phyloP scores from a whole-genome alignment of 2,888 invertebrate genomes.

The Steinernema carpocapsae region DNA sequence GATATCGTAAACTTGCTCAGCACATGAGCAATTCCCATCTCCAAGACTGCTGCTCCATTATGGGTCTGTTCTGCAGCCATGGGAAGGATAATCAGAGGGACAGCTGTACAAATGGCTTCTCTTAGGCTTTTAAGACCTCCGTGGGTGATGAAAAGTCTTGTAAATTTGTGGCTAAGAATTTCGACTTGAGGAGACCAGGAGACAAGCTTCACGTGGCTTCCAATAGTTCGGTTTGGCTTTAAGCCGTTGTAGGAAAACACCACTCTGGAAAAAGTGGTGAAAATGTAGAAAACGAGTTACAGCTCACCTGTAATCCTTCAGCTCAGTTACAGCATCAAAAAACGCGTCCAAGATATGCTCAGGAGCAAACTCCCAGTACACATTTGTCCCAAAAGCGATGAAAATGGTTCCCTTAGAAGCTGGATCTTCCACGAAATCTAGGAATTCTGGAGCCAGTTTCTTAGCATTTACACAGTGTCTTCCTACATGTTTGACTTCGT shows the following conservation, averaged over 20 bases:
- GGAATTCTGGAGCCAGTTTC: conserved; percentile 28
- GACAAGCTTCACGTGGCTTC: conserved; percentile 35
- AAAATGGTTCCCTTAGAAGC: conserved; percentile 37
- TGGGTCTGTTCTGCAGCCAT: conserved; percentile 24
- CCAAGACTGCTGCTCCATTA: not conserved
- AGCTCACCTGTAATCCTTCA: conserved; percentile 8
- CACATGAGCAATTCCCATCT: conserved; percentile 16
- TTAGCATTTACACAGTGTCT: conserved; percentile 19
- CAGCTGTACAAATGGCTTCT: not conserved
- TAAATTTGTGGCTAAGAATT: conserved; percentile 12
- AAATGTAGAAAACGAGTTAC: not conserved
- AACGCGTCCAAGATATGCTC: conserved; percentile 33
- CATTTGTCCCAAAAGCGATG: conserved; percentile 32
- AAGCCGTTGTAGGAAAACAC: conserved; percentile 9
- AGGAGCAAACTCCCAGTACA: conserved; percentile 33
- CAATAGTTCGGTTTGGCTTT: not conserved
- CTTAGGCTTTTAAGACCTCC: conserved; percentile 19
- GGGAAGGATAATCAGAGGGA: conserved; percentile 4
- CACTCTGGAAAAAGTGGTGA: not conserved
- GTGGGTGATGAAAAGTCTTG: conserved; percentile 14
- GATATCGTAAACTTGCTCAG: conserved; percentile 26
- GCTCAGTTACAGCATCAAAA: conserved; percentile 10
- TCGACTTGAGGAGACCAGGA: conserved; percentile 40
- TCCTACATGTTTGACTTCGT: conserved; percentile 17
- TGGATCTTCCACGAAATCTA: conserved; percentile 40